A percentile compares a stretch with the other conserved stretches of the same genome.
phyloP scores from a whole-genome alignment of 2,888 invertebrate genomes.

The Agrochola lota region DNA sequence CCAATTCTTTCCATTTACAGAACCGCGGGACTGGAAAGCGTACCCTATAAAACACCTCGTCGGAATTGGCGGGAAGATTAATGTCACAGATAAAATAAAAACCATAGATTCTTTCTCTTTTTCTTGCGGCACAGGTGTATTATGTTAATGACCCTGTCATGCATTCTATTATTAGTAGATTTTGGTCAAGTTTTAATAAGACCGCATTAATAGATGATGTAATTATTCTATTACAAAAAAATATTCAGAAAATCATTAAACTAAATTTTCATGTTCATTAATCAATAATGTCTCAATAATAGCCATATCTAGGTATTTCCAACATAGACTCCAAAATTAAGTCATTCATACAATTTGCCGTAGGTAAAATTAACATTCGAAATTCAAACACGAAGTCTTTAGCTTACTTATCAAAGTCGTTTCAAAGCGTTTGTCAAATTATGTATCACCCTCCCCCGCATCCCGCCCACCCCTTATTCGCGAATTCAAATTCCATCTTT shows the following conservation, averaged over 20 bases:
- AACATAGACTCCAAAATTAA: constrained; percentile 25
- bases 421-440: constrained; percentile 84
- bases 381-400: constrained; percentile 70
- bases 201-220: constrained; percentile 12
- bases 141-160: constrained; percentile 37
- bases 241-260: constrained; percentile 9
- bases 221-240: constrained; percentile 8
- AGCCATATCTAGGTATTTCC: neutral
- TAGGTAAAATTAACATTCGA: constrained; percentile 64
- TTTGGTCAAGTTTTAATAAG: constrained; percentile 14
- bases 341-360: constrained; percentile 50
- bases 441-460: constrained; percentile 61
- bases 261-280: constrained; percentile 9
- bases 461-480: constrained; percentile 69
- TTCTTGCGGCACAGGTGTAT: constrained; percentile 25
- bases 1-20: constrained; percentile 85
- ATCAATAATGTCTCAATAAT: constrained; percentile 36
- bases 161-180: constrained; percentile 35
- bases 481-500: constrained; percentile 85
- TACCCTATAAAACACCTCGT: constrained; percentile 67
- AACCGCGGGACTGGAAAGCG: constrained; percentile 71
- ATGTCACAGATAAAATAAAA: constrained; percentile 62
- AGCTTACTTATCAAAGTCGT: constrained; percentile 62
- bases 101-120: constrained; percentile 49
- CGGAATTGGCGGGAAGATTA: constrained; percentile 65